Evolutionary conservation across 2,888 invertebrate genomes (phyloP).

Genomic region (Lottia scabra): DNA sequence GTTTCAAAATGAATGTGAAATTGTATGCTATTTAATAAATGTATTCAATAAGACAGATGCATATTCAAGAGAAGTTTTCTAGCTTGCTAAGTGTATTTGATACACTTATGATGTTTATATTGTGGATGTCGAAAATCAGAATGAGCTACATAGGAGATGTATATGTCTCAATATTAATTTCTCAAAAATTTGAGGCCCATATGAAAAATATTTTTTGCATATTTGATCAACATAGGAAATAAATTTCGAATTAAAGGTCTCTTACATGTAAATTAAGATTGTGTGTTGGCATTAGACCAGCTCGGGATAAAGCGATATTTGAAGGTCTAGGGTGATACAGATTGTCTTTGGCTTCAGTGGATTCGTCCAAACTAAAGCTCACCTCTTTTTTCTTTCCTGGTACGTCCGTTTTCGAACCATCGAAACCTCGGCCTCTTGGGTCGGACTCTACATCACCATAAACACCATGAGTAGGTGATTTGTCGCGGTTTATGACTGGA

Average conservation of each 20-base stretch:
- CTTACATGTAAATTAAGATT: background rate
- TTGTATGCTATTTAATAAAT: too few relatives aligned
- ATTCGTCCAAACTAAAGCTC: slow-evolving; percentile 34
- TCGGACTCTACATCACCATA: slow-evolving; percentile 9
- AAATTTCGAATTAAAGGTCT: background rate
- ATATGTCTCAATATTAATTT: too few relatives aligned
- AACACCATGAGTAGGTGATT: background rate
- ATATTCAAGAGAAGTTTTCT: too few relatives aligned
- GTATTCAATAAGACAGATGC: too few relatives aligned
- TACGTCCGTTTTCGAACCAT: background rate
- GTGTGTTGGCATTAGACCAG: background rate
- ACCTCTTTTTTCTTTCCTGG: slow-evolving; percentile 29
- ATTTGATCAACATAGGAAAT: too few relatives aligned
- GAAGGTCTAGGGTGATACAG: background rate
- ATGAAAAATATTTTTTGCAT: too few relatives aligned
- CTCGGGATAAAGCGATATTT: background rate
- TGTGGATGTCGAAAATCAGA: too few relatives aligned
- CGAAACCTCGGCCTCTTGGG: background rate
- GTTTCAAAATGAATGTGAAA: background rate
- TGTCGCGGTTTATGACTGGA: background rate
- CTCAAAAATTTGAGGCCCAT: too few relatives aligned
- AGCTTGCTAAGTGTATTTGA: too few relatives aligned
- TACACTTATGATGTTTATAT: too few relatives aligned
- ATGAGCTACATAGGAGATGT: too few relatives aligned
- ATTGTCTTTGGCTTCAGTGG: background rate